Conservation (phyloP, 30 jellyfish, hydroid and myxozoan genomes). For the Turritopsis dohrnii region DNA sequence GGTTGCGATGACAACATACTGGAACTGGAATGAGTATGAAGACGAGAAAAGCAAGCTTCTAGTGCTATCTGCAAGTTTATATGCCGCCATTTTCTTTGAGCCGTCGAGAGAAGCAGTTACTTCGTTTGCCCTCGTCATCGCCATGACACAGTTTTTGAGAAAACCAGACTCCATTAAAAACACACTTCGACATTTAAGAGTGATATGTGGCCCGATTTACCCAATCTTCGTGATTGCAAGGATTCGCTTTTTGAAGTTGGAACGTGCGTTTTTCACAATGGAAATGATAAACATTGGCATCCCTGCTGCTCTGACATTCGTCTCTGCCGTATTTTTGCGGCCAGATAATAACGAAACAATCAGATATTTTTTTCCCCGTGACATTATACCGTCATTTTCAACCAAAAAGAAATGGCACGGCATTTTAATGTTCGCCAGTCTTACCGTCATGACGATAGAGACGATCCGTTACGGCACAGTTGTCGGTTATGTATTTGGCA, state of each 20-base stretch:
- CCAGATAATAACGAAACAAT: slow-evolving; percentile 24
- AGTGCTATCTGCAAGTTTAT: background rate
- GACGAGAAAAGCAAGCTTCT: slow-evolving; percentile 9
- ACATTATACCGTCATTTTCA: background rate
- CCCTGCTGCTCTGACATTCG: background rate
- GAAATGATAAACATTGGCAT: background rate
- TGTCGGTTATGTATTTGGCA: background rate
- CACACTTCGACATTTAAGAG: background rate
- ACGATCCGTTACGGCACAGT: background rate
- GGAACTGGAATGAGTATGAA: background rate
- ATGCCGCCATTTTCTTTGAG: background rate
- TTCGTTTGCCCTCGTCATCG: background rate
- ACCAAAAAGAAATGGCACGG: slow-evolving; percentile 7
- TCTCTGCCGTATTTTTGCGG: slow-evolving; percentile 20
- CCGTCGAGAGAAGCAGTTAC: background rate
- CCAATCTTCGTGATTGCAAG: background rate
- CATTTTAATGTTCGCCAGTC: background rate
- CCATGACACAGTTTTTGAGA: slow-evolving; percentile 17
- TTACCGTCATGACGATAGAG: background rate
- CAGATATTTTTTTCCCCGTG: background rate
- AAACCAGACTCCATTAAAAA: slow-evolving; percentile 3
- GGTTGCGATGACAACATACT: background rate
- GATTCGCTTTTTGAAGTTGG: background rate
- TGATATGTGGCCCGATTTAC: slow-evolving; percentile 13
- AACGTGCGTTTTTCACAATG: background rate